phyloP scores from a whole-genome alignment of 2,888 invertebrate genomes.

The Campoletis raptor region DNA sequence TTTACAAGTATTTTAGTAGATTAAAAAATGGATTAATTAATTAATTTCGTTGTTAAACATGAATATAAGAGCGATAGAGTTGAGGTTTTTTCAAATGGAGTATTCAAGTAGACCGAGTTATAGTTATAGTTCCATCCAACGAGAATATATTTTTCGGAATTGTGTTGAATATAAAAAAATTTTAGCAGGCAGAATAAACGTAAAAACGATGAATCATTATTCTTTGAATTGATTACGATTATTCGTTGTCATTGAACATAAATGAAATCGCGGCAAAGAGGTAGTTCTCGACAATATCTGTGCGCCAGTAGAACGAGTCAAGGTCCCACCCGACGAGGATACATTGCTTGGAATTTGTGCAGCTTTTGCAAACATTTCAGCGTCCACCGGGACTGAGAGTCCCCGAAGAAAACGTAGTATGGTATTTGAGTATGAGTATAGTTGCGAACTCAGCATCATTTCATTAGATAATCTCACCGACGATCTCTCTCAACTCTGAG shows the following conservation, averaged over 20 bases:
- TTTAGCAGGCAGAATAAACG: not conserved
- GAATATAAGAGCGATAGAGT: not conserved
- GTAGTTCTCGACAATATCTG: not conserved
- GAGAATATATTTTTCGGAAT: not conserved
- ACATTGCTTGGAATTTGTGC: slow-evolving; percentile 3
- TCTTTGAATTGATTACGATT: not conserved
- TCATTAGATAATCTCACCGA: slow-evolving; percentile 51
- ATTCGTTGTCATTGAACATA: not conserved
- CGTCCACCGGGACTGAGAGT: slow-evolving; percentile 10
- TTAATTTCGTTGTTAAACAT: not conserved
- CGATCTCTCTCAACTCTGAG: slow-evolving; percentile 11
- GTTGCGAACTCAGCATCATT: slow-evolving; percentile 59
- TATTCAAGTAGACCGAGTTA: not conserved
- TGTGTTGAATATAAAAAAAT: not conserved
- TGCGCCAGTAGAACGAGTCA: slow-evolving; percentile 12
- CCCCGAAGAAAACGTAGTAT: not conserved
- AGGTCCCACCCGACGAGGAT: slow-evolving; percentile 17
- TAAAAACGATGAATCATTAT: not conserved
- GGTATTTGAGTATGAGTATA: slow-evolving; percentile 7
- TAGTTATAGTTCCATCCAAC: not conserved
- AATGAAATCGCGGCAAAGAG: not conserved
- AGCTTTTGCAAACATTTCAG: slow-evolving; percentile 10
- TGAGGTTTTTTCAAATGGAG: not conserved
- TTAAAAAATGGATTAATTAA: not conserved
- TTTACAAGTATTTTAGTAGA: not conserved